Percentiles rank a stretch among this genome's conserved stretches.
These are phyloP conservation scores for Phortica okadai DNA, from an alignment of 2,888 invertebrate species.

Conservation along the genomic window DNA sequence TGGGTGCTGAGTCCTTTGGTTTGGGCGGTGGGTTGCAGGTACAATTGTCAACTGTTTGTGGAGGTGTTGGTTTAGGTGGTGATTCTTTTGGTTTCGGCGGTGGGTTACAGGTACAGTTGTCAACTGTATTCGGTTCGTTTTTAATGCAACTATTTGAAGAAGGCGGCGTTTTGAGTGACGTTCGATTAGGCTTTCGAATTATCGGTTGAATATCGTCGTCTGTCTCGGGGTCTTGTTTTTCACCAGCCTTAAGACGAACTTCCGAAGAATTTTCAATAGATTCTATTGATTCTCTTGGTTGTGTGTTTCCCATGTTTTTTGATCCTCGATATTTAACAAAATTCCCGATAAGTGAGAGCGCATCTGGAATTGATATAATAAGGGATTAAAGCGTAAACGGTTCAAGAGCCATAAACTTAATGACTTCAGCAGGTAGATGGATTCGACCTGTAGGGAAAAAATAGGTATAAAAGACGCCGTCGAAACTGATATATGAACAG, in stretches of 20 bases:
- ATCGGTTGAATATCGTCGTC: neutral
- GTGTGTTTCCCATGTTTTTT: neutral
- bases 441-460: too few species aligned
- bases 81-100: too few species aligned
- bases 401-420: too few species aligned
- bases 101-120: too few species aligned
- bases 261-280: neutral
- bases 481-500: too few species aligned
- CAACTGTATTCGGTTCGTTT: too few species aligned
- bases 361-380: neutral
- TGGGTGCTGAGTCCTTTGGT: too few species aligned
- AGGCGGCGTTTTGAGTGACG: neutral
- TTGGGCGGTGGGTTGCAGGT: too few species aligned
- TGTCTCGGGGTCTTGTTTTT: neutral
- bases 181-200: neutral
- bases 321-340: neutral
- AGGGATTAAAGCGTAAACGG: neutral
- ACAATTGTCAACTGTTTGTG: too few species aligned
- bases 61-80: neutral
- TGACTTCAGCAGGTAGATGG: too few species aligned
- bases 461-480: too few species aligned
- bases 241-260: neutral
- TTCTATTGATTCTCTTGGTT: neutral
- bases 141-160: too few species aligned
- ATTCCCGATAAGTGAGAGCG: slow-evolving; percentile 39